These are phyloP conservation scores for Nothocercus nigrocapillus DNA, from an alignment of 2,113 vertebrate genomes.

Conservation along the genomic window DNA sequence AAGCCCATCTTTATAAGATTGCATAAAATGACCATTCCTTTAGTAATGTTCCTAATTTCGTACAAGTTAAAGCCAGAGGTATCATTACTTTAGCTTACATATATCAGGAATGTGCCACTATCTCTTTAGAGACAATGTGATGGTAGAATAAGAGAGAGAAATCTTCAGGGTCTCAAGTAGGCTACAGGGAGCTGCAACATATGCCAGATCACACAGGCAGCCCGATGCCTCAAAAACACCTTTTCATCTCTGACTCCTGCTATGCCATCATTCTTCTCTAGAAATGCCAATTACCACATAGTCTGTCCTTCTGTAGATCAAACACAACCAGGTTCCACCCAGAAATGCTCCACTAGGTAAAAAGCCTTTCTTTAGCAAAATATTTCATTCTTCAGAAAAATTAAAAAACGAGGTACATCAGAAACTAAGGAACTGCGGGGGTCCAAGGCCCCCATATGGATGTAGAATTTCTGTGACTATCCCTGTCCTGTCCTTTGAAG, in stretches of 20 bases:
- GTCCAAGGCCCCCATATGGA: fast-evolving
- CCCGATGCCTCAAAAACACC: background rate
- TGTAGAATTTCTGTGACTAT: background rate
- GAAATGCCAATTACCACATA: background rate
- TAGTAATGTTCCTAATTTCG: background rate
- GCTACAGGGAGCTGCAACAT: background rate
- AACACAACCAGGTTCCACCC: background rate
- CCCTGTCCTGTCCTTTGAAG: background rate
- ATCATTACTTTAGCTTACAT: background rate
- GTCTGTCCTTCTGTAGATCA: background rate
- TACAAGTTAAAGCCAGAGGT: background rate
- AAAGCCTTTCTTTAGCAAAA: background rate
- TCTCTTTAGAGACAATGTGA: background rate
- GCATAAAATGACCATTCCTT: background rate
- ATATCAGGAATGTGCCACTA: background rate
- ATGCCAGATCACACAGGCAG: background rate
- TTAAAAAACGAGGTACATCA: background rate
- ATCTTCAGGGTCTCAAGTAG: background rate
- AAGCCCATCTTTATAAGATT: background rate
- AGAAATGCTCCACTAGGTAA: background rate
- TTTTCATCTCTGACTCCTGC: background rate
- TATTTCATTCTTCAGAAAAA: background rate
- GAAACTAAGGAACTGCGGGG: background rate
- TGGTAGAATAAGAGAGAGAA: background rate
- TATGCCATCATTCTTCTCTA: background rate